These are phyloP conservation scores for Lampris megalopsis DNA, from an alignment of 2,113 vertebrate genomes.

Conservation along the genomic window DNA sequence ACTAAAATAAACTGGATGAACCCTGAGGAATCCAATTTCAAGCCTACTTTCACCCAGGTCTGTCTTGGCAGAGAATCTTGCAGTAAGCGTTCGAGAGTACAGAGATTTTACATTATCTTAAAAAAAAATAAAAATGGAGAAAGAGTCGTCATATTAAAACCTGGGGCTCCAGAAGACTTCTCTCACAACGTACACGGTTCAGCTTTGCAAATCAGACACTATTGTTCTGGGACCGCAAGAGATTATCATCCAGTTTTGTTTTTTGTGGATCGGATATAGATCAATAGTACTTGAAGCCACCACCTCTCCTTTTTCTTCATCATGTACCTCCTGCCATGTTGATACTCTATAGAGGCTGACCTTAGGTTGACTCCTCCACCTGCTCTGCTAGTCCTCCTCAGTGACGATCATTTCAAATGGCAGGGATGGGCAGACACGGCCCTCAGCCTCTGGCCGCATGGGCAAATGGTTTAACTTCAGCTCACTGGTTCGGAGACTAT, in stretches of 20 bases:
- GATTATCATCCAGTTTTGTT: not conserved
- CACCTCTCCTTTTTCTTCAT: not conserved
- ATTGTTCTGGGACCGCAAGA: not conserved
- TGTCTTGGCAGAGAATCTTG: not conserved
- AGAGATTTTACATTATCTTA: not conserved
- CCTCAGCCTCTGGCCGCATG: not conserved
- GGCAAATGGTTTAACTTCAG: not conserved
- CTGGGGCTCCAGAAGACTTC: not conserved
- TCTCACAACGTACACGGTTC: constrained; percentile 2
- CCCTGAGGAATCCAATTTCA: no score
- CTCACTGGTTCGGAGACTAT: not conserved
- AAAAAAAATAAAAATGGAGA: not conserved
- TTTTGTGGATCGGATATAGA: not conserved
- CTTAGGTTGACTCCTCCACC: not conserved
- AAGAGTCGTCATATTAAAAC: not conserved
- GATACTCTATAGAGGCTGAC: not conserved
- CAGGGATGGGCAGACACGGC: not conserved
- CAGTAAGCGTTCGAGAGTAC: no score
- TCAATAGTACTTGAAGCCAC: not conserved
- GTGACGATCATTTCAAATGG: constrained; percentile 2
- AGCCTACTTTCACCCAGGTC: no score
- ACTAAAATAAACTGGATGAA: no score
- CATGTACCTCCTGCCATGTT: not conserved
- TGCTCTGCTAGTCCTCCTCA: not conserved
- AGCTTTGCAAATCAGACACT: not conserved